phyloP scores from a whole-genome alignment of 2,888 invertebrate genomes.

The Elysia crispata region DNA sequence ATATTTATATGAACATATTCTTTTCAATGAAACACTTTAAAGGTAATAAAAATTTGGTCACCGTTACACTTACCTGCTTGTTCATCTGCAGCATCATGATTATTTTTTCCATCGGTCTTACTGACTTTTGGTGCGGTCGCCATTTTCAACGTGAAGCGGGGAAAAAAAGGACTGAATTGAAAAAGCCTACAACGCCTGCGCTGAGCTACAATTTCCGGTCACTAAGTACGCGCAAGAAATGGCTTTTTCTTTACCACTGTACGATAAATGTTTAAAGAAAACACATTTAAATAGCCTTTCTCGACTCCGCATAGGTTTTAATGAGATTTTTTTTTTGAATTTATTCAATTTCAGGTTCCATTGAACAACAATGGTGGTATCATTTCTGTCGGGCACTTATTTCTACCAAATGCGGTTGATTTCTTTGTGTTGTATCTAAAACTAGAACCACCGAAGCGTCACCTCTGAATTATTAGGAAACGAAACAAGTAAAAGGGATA shows the following conservation, averaged over 20 bases:
- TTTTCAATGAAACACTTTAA: no score
- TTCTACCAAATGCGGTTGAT: constrained; percentile 42
- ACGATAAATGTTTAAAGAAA: no score
- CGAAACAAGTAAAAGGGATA: no score
- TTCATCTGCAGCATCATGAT: constrained; percentile 74
- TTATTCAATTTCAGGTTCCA: neutral
- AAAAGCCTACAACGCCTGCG: constrained; percentile 57
- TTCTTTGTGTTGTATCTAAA: constrained; percentile 20
- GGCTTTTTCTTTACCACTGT: neutral
- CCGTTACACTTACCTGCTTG: constrained; percentile 68
- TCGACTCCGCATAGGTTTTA: no score
- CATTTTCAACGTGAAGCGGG: constrained; percentile 73
- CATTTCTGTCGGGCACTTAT: constrained; percentile 47
- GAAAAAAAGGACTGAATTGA: constrained; percentile 50
- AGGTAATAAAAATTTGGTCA: no score
- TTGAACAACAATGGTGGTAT: constrained; percentile 18
- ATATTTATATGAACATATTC: no score
- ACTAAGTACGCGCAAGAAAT: constrained; percentile 44
- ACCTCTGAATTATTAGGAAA: no score
- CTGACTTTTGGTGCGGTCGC: constrained; percentile 75
- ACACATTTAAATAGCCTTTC: no score
- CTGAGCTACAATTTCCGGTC: constrained; percentile 46
- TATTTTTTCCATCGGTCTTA: constrained; percentile 75
- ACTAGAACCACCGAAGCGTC: neutral
- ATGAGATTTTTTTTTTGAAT: neutral